Evolutionary conservation across 2,888 invertebrate species (phyloP), one percentile per base, ranked within the genome.

Genomic region (Troglohyphantes excavatus): DNA sequence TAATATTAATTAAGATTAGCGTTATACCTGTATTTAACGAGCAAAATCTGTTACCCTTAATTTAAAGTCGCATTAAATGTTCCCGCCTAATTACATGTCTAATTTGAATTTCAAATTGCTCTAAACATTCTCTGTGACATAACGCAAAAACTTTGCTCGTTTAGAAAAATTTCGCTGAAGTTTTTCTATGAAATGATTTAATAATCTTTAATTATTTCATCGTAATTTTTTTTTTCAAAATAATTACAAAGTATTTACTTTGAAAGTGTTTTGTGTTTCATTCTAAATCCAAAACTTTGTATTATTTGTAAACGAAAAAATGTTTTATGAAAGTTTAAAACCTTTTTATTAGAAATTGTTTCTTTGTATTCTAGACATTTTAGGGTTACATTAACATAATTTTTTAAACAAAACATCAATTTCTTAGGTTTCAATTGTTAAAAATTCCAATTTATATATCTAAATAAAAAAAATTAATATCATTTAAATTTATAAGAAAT

Each of bases 61-160:
- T 84, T 73, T 84, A 84, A 84, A 84, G 75, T 84, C 73, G 67
- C 84, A 84, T 84, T 84, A 84, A 84, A 73, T 68, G 84, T 73
- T 65, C 75, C 72, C 59, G 63, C 84, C 73, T 84, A 84, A 84
- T 84, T 75, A 67, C 75, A 84, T 75, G 75, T 84, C 84, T 84
- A 75, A 84, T 84, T 84, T 84, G 84, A 84, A 84, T 46, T 84
- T 73, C 84, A 84, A 84, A 84, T 84, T 73, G 33, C 73, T 84
- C 65, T 46, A 75, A 73, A 84, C 75, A 65, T 75, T 73, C 65
- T 27, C 72, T 72, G 63, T 72, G 82, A 83, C 72, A 83, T 63
- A 72, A 72, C 21, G 39, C 29, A 83, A 83, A 83, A 63, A 83
- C 17, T 26, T 23, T 29, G 19, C 33, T 72, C 59, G 17, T 19